Evolutionary conservation across 2,113 vertebrate species (phyloP).

Genomic region (Uria aalge): DNA sequence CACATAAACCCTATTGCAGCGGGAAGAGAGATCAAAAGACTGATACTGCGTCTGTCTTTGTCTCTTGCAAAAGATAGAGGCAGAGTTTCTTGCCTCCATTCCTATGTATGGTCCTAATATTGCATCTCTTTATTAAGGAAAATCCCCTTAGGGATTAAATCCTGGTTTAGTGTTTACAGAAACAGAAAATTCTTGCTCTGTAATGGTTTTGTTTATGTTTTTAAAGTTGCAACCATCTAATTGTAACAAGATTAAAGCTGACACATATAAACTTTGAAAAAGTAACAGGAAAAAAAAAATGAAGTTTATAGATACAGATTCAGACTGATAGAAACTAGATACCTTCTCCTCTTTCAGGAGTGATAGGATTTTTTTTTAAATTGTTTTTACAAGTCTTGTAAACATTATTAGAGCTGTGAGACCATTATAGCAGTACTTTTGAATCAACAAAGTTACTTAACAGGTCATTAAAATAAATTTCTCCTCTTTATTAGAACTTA

Average conservation of each 20-base stretch:
- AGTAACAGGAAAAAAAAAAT: not conserved
- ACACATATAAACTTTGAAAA: not conserved
- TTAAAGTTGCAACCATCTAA: not conserved
- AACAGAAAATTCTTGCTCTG: not conserved
- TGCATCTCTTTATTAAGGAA: not conserved
- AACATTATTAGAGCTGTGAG: not conserved
- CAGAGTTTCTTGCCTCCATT: not conserved
- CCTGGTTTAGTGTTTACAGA: not conserved
- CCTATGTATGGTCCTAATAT: not conserved
- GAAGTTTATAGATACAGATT: not conserved
- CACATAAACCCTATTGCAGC: not conserved
- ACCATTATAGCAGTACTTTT: not conserved
- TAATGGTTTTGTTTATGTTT: not conserved
- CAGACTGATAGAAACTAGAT: not conserved
- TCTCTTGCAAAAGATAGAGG: not conserved
- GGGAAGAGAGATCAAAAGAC: not conserved
- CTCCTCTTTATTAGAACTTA: not conserved
- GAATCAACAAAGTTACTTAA: not conserved
- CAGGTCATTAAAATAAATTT: not conserved
- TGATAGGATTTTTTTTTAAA: not conserved
- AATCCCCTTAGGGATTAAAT: not conserved
- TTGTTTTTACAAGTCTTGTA: not conserved
- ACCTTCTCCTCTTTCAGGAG: not conserved
- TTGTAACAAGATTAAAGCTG: not conserved
- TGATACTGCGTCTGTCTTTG: accelerated